Evolutionary conservation across 2,797 vertebrate genomes (phyloP).

Genomic region (Falco concolor): DNA sequence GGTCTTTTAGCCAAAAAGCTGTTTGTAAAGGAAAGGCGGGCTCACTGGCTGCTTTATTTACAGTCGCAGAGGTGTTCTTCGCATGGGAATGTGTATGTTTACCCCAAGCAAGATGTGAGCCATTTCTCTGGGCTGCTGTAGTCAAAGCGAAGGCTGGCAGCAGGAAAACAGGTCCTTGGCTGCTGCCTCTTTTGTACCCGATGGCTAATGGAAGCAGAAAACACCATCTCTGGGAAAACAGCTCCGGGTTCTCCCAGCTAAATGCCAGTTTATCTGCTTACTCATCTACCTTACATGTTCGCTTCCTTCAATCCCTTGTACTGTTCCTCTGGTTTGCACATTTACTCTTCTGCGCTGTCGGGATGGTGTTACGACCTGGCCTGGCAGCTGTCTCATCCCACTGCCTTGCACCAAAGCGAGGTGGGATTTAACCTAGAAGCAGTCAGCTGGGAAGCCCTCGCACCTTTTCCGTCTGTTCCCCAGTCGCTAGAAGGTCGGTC

Average conservation of each 20-base stretch:
- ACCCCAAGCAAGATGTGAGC: not conserved
- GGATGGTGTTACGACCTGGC: not conserved
- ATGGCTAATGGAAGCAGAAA: not conserved
- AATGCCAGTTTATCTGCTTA: not conserved
- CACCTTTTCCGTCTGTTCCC: not conserved
- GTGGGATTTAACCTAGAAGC: not conserved
- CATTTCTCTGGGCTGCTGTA: not conserved
- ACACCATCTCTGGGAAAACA: not conserved
- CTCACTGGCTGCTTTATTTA: not conserved
- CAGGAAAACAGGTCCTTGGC: rapidly evolving
- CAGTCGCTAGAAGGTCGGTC: rapidly evolving
- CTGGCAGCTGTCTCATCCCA: not conserved
- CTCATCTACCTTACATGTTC: not conserved
- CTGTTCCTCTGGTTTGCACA: not conserved
- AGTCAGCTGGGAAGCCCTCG: not conserved
- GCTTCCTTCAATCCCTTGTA: not conserved
- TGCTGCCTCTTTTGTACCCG: not conserved
- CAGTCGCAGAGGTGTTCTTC: not conserved
- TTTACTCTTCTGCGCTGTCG: not conserved
- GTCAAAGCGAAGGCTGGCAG: not conserved
- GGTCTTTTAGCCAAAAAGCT: not conserved
- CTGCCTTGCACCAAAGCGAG: not conserved
- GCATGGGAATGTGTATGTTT: rapidly evolving
- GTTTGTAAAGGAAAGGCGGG: not conserved
- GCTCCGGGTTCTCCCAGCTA: not conserved